A percentile compares a stretch with the other conserved stretches of the same genome.
Evolutionary conservation across 2,888 invertebrate species (phyloP).

Genomic region (Cephus runcator): DNA sequence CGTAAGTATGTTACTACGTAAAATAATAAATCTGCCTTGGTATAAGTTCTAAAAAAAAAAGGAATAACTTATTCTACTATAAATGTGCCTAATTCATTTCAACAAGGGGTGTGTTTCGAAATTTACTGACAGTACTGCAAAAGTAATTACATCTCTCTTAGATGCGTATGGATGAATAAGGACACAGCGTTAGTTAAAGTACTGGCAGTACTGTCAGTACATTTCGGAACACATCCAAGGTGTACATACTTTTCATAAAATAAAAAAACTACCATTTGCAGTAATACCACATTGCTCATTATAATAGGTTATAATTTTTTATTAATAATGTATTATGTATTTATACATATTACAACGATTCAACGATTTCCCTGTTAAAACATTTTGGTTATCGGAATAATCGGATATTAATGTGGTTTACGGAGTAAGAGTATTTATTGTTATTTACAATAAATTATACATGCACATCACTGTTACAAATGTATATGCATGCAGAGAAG

Average conservation of each 20-base stretch:
- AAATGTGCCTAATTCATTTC: background rate
- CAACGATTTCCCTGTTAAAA: background rate
- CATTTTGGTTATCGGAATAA: background rate
- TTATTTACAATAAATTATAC: constrained; percentile 31
- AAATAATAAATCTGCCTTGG: background rate
- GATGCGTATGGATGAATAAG: no score
- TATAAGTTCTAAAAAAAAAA: background rate
- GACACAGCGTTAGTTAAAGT: no score
- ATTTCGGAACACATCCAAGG: no score
- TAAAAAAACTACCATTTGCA: background rate
- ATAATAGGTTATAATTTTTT: background rate
- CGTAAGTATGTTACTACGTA: background rate
- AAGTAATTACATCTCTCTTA: no score
- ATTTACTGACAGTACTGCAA: no score
- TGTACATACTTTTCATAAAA: background rate
- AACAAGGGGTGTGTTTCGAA: background rate
- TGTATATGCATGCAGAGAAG: background rate
- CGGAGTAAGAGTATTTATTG: constrained; percentile 8
- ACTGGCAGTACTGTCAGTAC: no score
- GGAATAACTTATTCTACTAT: background rate
- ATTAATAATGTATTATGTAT: background rate
- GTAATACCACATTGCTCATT: background rate
- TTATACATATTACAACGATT: background rate
- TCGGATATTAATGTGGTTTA: background rate
- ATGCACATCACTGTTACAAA: constrained; percentile 5